These are phyloP conservation scores for Caradrina kadenii DNA, from an alignment of 2,888 invertebrate species.

Conservation along the genomic window DNA sequence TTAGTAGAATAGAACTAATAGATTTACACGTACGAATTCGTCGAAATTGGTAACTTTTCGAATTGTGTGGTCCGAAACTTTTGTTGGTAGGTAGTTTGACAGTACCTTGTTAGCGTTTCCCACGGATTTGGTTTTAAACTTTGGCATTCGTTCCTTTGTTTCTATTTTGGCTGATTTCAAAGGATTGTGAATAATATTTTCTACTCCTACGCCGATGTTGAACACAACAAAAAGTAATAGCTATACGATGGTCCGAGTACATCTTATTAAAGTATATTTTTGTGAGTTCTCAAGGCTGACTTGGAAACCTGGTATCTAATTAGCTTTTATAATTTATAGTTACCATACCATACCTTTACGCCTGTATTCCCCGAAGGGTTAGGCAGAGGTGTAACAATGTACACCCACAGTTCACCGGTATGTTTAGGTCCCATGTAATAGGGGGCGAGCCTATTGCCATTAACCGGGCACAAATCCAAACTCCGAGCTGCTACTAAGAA, in stretches of 20 bases:
- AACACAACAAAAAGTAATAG: background rate
- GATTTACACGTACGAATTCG: slow-evolving; percentile 30
- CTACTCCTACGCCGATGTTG: background rate
- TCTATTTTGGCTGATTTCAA: slow-evolving; percentile 1
- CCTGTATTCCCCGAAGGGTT: no score
- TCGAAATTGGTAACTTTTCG: slow-evolving; percentile 28
- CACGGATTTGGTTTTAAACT: slow-evolving; percentile 26
- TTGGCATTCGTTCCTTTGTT: slow-evolving; percentile 11
- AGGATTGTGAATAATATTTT: slow-evolving; percentile 4
- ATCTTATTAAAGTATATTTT: slow-evolving; percentile 26
- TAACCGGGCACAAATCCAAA: no score
- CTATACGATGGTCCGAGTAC: background rate
- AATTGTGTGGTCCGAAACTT: slow-evolving; percentile 31
- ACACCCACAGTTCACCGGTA: no score
- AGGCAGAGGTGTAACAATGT: no score
- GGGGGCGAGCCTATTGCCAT: no score
- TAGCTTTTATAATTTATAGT: no score
- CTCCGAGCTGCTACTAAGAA: no score
- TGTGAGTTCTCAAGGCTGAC: slow-evolving; percentile 1
- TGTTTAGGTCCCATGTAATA: no score
- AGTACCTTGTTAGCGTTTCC: slow-evolving; percentile 19
- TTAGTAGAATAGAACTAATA: slow-evolving; percentile 46
- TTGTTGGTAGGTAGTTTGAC: slow-evolving; percentile 37
- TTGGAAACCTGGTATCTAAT: background rate
- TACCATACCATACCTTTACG: no score